phyloP scores from a whole-genome alignment of 2,797 vertebrate genomes.

The Poliocrania exsul region DNA sequence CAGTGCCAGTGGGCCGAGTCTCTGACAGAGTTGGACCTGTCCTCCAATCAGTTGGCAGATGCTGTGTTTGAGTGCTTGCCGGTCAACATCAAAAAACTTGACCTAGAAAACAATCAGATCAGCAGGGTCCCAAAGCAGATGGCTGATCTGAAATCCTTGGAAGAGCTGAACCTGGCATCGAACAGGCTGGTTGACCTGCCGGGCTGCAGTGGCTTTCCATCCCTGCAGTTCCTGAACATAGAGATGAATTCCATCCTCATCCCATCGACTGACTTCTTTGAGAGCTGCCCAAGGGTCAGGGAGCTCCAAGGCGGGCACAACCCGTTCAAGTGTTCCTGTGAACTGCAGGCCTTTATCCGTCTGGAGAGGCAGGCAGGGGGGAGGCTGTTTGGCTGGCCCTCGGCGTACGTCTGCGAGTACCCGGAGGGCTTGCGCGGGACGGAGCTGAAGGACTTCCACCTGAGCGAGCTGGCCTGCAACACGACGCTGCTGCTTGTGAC shows the following conservation, averaged over 20 bases:
- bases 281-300: slow-evolving; percentile 78
- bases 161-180: slow-evolving; percentile 81
- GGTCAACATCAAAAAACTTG: slow-evolving; percentile 61
- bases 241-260: slow-evolving; percentile 81
- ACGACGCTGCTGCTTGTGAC: slow-evolving; percentile 73
- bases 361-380: slow-evolving; percentile 19
- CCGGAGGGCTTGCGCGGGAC: slow-evolving; percentile 75
- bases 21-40: slow-evolving; percentile 65
- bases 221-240: slow-evolving; percentile 76
- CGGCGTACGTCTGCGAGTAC: slow-evolving; percentile 81
- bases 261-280: slow-evolving; percentile 73
- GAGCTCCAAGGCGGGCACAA: slow-evolving; percentile 79
- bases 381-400: slow-evolving; percentile 82
- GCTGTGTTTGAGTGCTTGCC: slow-evolving; percentile 86
- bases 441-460: slow-evolving; percentile 72
- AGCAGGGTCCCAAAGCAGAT: slow-evolving; percentile 69
- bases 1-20: background rate
- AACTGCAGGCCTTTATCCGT: slow-evolving; percentile 74
- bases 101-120: slow-evolving; percentile 85
- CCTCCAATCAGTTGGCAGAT: slow-evolving; percentile 80
- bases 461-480: slow-evolving; percentile 82
- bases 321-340: slow-evolving; percentile 74
- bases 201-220: slow-evolving; percentile 71
- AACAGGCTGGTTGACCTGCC: slow-evolving; percentile 86
- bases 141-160: slow-evolving; percentile 69